Base-by-base conservation (phyloP, 2,113 vertebrate genomes). In the Ammospiza nelsoni region DNA sequence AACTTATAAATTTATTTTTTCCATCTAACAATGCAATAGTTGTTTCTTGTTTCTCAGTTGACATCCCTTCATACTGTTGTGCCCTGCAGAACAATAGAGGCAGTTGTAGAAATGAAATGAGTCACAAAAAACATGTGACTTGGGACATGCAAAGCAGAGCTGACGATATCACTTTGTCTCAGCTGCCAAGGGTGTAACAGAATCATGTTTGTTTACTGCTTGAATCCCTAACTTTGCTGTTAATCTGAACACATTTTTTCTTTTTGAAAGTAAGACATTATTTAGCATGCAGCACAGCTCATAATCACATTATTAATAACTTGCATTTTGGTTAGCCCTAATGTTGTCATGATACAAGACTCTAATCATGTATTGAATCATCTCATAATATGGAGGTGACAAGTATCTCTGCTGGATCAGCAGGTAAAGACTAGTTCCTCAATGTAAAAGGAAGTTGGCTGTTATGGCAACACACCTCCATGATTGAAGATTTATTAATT, bases 101-200 rank as follows among this genome's bases (percentile, higher is more conserved):
- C 86, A 92, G 90, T 92, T 95, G 88, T 95, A 95, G 76, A 95
- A 87, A 74, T 24, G 2, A 90, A 85, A 88, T 96, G 83, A 96
- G 80, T 96, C 94, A 94, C 54, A 89, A 94, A 82, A 54, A 83
- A 44, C 97, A 89, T 15, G 37, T 96, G 95, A 92, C 78, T 95
- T 58, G 15, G 31, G 41, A 22, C 78, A 86, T 68, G 63, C 31
- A 83, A 92, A 75, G 54, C 89, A 94, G 72, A 95, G 83, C 81
- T 95, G 84, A 95, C 35, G 71, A 25, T 76, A 71, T 76, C 44
- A 79, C 46, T 92, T 67, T 88, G 81, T 63, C 65, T 66, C 75
- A 67, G 68, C 62, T 93, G 92, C 91, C 90, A 81, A 90, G 62
- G 33, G 24, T 61, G 41, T 62, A 90, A 88, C 74, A 87, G 87